Base-by-base conservation (phyloP, 2,797 vertebrate genomes). In the Gymnothorax javanicus region DNA sequence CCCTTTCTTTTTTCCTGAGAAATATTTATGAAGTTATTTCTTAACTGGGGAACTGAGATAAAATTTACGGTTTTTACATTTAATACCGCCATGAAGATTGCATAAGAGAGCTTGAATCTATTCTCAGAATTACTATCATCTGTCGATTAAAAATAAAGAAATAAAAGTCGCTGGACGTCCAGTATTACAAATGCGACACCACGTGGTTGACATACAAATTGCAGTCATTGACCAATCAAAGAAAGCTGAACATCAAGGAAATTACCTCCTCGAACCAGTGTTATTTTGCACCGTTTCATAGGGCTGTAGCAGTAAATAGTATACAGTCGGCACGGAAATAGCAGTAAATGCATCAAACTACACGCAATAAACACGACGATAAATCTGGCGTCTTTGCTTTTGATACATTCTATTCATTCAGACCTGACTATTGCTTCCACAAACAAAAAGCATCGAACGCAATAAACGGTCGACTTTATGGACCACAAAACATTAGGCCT, bases 181-280 rank as follows among this genome's bases (percentile, higher is more conserved):
- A 86, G 88, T 88, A 82, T 86, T 90, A 33, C 87, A 90, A 91
- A 90, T 50, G 12, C 85, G 93, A 90, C 95, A 90, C 88, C 92
- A 2, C 91, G 91, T 88, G 95, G 92, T 84, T 7, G 7, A 77
- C 4, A 52, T 52, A 50, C 13, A 5, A 17, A 52, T 77, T 77
- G 43, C 73, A 77, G 13, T 4, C 33, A 50, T 77, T 77, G 15
- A 77, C 15, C 13, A 77, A 23, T 64, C 17, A 64, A n/a, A 64
- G 62, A 17, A 23, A 64, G 62, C n/a, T 64, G 62, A 64, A 64
- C 17, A 23, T 23, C 62, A 64, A n/a, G 20, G 13, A 60, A 60
- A 64, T 7, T 20, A 64, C 17, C 17, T 11, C 17, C 2, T 62
- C 2, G n/a, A 64, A 64, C 2, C 60, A 20, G 60, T 62, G 60